Evolutionary conservation across 2,888 invertebrate genomes (phyloP).

Genomic region (Limenitis camilla): DNA sequence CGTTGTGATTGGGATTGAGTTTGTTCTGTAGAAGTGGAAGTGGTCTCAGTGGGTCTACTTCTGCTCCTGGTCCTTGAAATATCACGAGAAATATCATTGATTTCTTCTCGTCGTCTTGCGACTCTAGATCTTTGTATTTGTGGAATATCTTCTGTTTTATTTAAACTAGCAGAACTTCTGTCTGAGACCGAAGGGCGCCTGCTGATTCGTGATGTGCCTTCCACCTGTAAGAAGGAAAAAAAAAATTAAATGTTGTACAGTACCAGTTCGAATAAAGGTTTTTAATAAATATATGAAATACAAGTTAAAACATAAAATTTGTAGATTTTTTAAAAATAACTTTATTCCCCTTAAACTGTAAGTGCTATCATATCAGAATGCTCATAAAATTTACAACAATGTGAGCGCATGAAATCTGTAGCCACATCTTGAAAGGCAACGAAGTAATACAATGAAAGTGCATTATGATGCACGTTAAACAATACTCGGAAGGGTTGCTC

Average conservation of each 20-base stretch:
- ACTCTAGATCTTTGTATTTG: constrained; percentile 48
- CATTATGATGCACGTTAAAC: constrained; percentile 35
- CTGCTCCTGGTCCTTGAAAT: constrained; percentile 42
- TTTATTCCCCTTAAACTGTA: background rate
- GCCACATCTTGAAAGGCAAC: constrained; percentile 29
- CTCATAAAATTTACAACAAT: constrained; percentile 24
- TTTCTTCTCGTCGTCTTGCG: constrained; percentile 48
- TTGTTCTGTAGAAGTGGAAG: constrained; percentile 33
- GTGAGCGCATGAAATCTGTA: constrained; percentile 33
- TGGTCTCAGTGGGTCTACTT: constrained; percentile 34
- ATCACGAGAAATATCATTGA: constrained; percentile 30
- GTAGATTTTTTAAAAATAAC: background rate
- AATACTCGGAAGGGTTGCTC: constrained; percentile 38
- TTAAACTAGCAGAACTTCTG: constrained; percentile 34
- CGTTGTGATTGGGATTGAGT: constrained; percentile 34
- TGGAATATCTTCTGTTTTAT: constrained; percentile 37
- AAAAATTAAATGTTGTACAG: background rate
- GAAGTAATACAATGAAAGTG: constrained; percentile 34
- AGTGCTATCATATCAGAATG: background rate
- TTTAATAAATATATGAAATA: background rate
- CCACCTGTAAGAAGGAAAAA: constrained; percentile 46
- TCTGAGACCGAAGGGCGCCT: constrained; percentile 47
- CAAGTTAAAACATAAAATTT: background rate
- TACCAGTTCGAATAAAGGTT: background rate
- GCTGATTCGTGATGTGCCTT: constrained; percentile 44